Percentiles rank a stretch among this genome's conserved stretches.
phyloP scores from a whole-genome alignment of 2,797 vertebrate genomes.

The Myotis findleyi region DNA sequence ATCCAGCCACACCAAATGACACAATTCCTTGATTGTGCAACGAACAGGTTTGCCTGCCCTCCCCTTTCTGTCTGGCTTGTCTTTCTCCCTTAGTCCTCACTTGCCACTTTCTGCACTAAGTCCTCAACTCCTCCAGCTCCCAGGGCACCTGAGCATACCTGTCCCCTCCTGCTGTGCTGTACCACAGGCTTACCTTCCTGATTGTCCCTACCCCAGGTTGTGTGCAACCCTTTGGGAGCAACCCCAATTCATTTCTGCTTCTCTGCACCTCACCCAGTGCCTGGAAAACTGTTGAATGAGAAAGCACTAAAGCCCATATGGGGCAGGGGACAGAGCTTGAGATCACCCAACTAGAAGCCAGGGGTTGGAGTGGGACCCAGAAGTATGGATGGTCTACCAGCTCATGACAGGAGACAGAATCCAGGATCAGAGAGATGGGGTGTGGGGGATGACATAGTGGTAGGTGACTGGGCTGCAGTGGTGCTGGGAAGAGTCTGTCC shows the following conservation, averaged over 20 bases:
- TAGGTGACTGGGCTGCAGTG: background rate
- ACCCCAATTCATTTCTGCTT: background rate
- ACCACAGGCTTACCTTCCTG: background rate
- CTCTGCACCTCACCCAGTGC: background rate
- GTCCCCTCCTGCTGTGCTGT: background rate
- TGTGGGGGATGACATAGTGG: background rate
- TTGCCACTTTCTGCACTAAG: background rate
- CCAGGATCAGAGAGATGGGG: background rate
- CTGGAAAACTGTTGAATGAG: background rate
- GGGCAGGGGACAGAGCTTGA: background rate
- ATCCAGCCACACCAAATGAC: constrained; percentile 52
- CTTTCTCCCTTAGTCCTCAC: background rate
- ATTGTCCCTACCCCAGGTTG: background rate
- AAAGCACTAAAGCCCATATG: background rate
- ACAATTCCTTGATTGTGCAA: background rate
- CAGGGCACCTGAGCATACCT: background rate
- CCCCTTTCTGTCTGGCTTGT: background rate
- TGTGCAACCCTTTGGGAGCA: background rate
- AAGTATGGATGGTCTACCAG: background rate
- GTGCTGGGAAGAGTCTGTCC: background rate
- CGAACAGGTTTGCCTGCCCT: background rate
- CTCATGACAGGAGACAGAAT: background rate
- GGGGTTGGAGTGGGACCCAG: background rate
- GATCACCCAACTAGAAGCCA: background rate
- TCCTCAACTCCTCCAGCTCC: background rate